Conservation (phyloP, 64 coral and sea anemone species). For the Acropora tenuis region DNA sequence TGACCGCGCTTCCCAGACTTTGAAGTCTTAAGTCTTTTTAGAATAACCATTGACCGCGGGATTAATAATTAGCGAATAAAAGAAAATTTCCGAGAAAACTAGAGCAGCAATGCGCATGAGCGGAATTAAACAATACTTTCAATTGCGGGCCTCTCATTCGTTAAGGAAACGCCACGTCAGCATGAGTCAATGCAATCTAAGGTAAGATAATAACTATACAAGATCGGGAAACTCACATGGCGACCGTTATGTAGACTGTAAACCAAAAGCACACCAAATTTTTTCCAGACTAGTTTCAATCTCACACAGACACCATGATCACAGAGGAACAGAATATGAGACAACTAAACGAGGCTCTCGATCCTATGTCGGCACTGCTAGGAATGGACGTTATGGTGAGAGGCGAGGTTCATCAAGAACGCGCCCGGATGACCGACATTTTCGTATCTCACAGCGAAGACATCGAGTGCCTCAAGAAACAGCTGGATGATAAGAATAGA, state of each 20-base stretch:
- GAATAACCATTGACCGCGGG: too few relatives aligned
- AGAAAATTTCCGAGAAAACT: too few relatives aligned
- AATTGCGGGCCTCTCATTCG: slow-evolving; percentile 1
- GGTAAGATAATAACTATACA: background rate
- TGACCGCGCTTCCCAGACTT: too few relatives aligned
- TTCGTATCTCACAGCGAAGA: background rate
- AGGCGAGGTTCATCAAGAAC: slow-evolving; percentile 1
- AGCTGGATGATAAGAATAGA: slow-evolving; percentile 24
- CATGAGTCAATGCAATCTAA: background rate
- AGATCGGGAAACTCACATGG: background rate
- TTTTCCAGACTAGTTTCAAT: background rate
- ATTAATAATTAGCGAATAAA: too few relatives aligned
- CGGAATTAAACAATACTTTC: background rate
- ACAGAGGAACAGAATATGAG: background rate
- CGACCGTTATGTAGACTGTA: background rate
- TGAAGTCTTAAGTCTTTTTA: too few relatives aligned
- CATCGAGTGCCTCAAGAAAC: slow-evolving; percentile 23
- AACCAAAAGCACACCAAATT: background rate
- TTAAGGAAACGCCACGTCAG: background rate
- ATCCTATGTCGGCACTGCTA: background rate
- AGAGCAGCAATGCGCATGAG: background rate
- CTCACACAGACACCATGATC: background rate
- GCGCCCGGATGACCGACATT: background rate
- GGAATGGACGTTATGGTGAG: background rate
- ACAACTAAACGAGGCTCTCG: background rate